Evolutionary conservation across 2,113 vertebrate genomes (phyloP).

Genomic region (Podilymbus podiceps): DNA sequence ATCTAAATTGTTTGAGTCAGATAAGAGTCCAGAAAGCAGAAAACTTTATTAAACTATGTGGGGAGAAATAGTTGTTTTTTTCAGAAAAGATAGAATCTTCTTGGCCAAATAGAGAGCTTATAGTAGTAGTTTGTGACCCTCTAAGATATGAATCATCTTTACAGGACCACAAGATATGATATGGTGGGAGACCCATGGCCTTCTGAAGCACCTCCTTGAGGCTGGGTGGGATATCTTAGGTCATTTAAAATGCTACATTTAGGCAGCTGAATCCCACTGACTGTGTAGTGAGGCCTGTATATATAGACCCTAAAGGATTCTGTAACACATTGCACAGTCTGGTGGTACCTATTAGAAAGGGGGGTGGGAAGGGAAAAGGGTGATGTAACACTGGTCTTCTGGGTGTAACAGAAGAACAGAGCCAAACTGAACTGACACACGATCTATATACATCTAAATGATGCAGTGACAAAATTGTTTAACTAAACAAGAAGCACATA

Average conservation of each 20-base stretch:
- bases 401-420: background rate
- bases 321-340: background rate
- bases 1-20: background rate
- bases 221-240: background rate
- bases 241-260: rapidly evolving
- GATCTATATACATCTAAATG: background rate
- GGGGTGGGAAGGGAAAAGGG: background rate
- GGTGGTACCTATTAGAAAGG: background rate
- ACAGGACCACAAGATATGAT: too few relatives aligned
- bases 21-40: background rate
- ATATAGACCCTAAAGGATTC: background rate
- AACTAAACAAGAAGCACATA: background rate
- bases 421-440: background rate
- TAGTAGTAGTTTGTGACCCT: background rate
- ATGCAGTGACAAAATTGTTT: background rate
- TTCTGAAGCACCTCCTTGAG: background rate
- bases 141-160: background rate
- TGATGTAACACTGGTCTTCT: background rate
- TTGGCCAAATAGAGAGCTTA: background rate
- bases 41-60: background rate
- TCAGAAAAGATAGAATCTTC: background rate
- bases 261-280: background rate
- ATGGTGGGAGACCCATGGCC: background rate
- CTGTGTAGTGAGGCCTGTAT: background rate
- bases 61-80: background rate